phyloP scores from a whole-genome alignment of 2,888 invertebrate genomes.

The Phalera bucephala region DNA sequence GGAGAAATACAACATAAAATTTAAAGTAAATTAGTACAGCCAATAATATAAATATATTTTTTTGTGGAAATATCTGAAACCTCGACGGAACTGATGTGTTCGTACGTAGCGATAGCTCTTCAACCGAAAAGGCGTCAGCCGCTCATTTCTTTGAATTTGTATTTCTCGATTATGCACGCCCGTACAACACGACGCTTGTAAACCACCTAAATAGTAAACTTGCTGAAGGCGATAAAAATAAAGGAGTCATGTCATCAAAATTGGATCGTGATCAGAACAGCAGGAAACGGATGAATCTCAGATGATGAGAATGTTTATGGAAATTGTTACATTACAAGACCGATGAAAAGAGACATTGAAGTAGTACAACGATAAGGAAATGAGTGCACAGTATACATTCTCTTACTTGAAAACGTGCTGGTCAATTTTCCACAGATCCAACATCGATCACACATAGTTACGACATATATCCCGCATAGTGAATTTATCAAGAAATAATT shows the following conservation, averaged over 20 bases:
- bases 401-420: not conserved
- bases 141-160: not conserved
- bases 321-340: too few relatives aligned
- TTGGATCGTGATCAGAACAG: slow-evolving; percentile 28
- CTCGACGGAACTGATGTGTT: too few relatives aligned
- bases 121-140: slow-evolving; percentile 23
- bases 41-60: too few relatives aligned
- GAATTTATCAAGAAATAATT: not conserved
- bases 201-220: too few relatives aligned
- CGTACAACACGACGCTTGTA: too few relatives aligned
- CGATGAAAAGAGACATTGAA: too few relatives aligned
- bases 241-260: slow-evolving; percentile 21
- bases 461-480: slow-evolving; percentile 2
- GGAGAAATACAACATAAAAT: slow-evolving; percentile 24
- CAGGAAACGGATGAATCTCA: slow-evolving; percentile 3
- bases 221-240: not conserved
- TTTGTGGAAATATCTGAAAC: too few relatives aligned
- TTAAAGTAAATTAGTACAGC: slow-evolving; percentile 15
- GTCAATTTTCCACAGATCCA: slow-evolving; percentile 18
- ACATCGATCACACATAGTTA: slow-evolving; percentile 17
- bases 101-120: slow-evolving; percentile 43
- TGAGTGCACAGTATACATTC: not conserved
- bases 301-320: too few relatives aligned
- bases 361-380: too few relatives aligned
- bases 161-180: not conserved